phyloP scores from a whole-genome alignment of 2,797 vertebrate species.

The Hafferia zeledoni region DNA sequence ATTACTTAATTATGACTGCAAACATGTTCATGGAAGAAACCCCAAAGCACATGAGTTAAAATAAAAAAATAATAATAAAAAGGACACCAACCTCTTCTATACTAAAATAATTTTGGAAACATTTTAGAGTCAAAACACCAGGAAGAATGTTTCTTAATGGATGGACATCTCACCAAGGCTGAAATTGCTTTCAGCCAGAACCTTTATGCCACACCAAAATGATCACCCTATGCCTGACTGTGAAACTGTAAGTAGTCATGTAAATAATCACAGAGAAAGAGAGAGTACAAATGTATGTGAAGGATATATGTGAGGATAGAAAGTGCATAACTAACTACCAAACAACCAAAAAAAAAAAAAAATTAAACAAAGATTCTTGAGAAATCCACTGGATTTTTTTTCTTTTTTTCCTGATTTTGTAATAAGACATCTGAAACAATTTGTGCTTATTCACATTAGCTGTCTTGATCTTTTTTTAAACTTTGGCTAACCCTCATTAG shows the following conservation, averaged over 20 bases:
- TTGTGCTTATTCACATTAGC: not conserved
- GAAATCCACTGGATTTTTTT: not conserved
- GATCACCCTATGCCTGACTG: not conserved
- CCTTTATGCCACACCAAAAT: not conserved
- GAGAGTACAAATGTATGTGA: not conserved
- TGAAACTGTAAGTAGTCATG: not conserved
- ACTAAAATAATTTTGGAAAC: constrained; percentile 19
- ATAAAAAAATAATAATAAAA: not conserved
- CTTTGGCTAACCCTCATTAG: not conserved
- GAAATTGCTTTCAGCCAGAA: not conserved
- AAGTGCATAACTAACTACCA: not conserved
- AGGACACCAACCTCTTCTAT: not conserved
- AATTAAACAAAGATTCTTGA: not conserved
- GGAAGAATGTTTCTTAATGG: not conserved
- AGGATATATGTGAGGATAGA: not conserved
- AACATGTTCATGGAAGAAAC: constrained; percentile 50
- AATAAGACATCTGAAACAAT: not conserved
- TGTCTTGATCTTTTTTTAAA: not conserved
- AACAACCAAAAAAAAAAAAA: not conserved
- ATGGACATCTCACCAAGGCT: not conserved
- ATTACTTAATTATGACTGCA: constrained; percentile 71
- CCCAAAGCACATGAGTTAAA: not conserved
- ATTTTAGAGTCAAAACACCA: not conserved
- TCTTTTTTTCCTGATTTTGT: not conserved
- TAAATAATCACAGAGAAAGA: not conserved